phyloP scores from a whole-genome alignment of 2,888 invertebrate genomes.

The Nymphalis polychloros region DNA sequence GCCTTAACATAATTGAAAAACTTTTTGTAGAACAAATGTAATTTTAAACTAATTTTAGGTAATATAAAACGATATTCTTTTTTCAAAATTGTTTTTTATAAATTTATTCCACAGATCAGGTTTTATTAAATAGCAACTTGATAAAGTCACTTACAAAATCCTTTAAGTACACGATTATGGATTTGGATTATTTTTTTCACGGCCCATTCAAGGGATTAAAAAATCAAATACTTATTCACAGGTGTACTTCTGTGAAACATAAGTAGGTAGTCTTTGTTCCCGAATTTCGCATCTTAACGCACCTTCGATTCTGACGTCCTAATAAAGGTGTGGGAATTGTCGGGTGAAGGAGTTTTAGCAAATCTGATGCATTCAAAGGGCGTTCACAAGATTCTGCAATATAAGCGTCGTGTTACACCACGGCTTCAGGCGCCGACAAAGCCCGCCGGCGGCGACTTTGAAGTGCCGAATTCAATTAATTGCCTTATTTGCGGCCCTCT shows the following conservation, averaged over 20 bases:
- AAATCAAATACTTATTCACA: constrained; percentile 24
- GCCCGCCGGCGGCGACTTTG: constrained; percentile 72
- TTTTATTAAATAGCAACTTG: not conserved
- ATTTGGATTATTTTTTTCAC: constrained; percentile 5
- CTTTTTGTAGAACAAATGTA: not conserved
- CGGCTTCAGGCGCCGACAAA: constrained; percentile 69
- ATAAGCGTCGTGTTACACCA: constrained; percentile 68
- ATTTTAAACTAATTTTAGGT: not conserved
- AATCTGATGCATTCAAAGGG: constrained; percentile 43
- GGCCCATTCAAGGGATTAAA: constrained; percentile 23
- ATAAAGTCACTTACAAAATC: not conserved
- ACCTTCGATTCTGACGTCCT: constrained; percentile 34
- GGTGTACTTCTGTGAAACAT: constrained; percentile 48
- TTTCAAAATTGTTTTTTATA: too few species aligned
- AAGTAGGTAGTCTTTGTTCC: constrained; percentile 47
- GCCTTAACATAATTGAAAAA: constrained; percentile 13
- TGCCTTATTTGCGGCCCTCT: constrained; percentile 74
- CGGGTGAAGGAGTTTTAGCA: constrained; percentile 54
- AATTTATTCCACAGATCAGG: not conserved
- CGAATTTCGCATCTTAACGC: constrained; percentile 50
- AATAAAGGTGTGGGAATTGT: constrained; percentile 55
- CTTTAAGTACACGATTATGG: not conserved
- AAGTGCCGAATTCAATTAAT: constrained; percentile 81
- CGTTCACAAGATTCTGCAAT: constrained; percentile 51
- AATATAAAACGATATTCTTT: not conserved